phyloP scores from a whole-genome alignment of 2,888 invertebrate species.

The Epinotia brunnichana region DNA sequence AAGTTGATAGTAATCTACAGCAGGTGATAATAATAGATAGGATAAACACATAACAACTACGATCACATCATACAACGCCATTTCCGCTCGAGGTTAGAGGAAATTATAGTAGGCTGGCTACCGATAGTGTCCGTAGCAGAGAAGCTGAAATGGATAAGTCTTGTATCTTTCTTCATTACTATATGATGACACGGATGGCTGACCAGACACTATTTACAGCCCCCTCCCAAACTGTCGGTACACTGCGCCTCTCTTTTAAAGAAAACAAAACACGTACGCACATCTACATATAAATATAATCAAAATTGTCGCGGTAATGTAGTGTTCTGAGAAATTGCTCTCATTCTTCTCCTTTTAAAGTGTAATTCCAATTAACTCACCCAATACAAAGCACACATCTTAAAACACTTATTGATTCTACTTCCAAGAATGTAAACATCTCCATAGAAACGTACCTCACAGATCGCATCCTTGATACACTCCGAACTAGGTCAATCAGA shows the following conservation, averaged over 20 bases:
- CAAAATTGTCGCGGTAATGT: neutral
- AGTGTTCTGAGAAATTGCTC: neutral
- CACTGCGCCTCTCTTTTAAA: neutral
- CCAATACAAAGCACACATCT: constrained; percentile 27
- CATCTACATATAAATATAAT: neutral
- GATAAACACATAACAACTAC: constrained; percentile 35
- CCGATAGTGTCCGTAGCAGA: neutral
- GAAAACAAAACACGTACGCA: neutral
- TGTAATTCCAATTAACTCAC: constrained; percentile 19
- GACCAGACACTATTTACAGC: neutral
- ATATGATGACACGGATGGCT: too few species aligned
- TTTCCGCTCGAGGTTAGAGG: neutral
- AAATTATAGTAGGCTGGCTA: neutral
- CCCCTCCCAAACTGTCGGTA: neutral
- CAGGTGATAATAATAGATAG: constrained; percentile 28
- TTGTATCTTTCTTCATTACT: too few species aligned
- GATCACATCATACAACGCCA: neutral
- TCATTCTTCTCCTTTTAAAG: neutral
- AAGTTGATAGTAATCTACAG: constrained; percentile 41
- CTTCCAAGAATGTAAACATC: constrained; percentile 55
- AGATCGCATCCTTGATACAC: constrained; percentile 59
- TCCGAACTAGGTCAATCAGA: constrained; percentile 69
- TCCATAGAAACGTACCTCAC: constrained; percentile 73
- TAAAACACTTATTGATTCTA: constrained; percentile 51
- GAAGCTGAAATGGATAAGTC: neutral